Evolutionary conservation across 23 tunicate species (phyloP), one percentile per base, ranked within the genome.

Genomic region (Botrylloides violaceus): DNA sequence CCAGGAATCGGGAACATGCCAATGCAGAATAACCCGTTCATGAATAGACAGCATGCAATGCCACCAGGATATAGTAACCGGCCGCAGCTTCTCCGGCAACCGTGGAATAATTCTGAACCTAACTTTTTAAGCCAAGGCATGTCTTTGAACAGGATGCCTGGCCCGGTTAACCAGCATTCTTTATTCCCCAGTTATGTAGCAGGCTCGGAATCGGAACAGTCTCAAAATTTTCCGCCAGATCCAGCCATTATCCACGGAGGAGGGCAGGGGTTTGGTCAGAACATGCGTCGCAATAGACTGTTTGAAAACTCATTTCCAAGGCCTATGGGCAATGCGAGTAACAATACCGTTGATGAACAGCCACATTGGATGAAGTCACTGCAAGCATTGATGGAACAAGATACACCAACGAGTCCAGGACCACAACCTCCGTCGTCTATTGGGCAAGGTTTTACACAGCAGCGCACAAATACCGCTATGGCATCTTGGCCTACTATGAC

Each of bases 291-390:
- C 27, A 65, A 61, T 12, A 78, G 48, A 20, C 80, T 70, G 6
- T 49, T 65, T 30, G 49, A 34, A 48, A 49, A 32, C 23, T 21
- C 82, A 31, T 37, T 25, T 7, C 36, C 43, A 27, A 49, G 55
- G 65, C 49, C 66, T n/a, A 33, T 34, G 0, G 29, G 23, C 5
- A 34, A 32, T 3, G 7, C 23, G 28, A 63, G 29, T 63, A 63
- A 63, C 29, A 63, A 28, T 28, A 15, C 12, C 15, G 15, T 9
- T 43, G 95, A 87, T 27, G 95, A 87, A 33, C 78, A 84, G 21
- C 95, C 95, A 18, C 95, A 87, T 36, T 87, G 95, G 95, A 87
- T 87, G 95, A 77, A 77, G 29, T 87, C 95, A 20, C 65, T 87
- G 34, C 95, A 87, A 43, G 55, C 82, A 26, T 36, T 87, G 27